phyloP scores from a whole-genome alignment of 2,888 invertebrate species.

The Cepaea hortensis region DNA sequence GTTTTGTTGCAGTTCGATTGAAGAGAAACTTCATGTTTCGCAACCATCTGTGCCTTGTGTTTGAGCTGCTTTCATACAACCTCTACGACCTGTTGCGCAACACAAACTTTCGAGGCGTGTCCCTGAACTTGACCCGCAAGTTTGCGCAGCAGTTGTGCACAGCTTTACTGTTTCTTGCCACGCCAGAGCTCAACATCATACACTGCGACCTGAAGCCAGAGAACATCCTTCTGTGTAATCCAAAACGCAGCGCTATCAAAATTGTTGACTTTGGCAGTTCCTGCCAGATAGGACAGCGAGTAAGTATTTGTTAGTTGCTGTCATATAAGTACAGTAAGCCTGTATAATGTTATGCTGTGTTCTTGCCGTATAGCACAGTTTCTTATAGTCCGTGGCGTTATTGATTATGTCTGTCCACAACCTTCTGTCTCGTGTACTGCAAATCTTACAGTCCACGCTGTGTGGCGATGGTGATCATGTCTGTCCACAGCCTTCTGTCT shows the following conservation, averaged over 20 bases:
- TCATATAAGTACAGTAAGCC: no score
- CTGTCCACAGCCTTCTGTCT: no score
- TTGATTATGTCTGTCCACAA: no score
- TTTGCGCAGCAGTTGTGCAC: slow-evolving; percentile 99
- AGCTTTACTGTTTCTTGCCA: slow-evolving; percentile 98
- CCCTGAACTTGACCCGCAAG: slow-evolving; percentile 98
- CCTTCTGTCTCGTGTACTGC: no score
- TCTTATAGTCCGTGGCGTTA: no score
- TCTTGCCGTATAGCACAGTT: no score
- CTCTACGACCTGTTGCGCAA: slow-evolving; percentile 99
- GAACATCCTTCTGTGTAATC: slow-evolving; percentile 99
- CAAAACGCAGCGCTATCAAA: slow-evolving; percentile 99
- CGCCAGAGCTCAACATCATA: slow-evolving; percentile 93
- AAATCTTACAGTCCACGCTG: no score
- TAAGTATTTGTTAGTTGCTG: slow-evolving; percentile 78
- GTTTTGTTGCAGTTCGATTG: slow-evolving; percentile 88
- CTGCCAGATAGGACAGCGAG: slow-evolving; percentile 99
- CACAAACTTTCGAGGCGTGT: slow-evolving; percentile 99
- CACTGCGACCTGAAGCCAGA: slow-evolving; percentile 96
- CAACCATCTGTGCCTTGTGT: slow-evolving; percentile 99
- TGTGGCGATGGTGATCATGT: no score
- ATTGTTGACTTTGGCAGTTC: slow-evolving; percentile 99
- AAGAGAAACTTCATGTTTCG: slow-evolving; percentile 99
- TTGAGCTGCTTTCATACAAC: slow-evolving; percentile 99
- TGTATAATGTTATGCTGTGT: no score